Evolutionary conservation across 1,140 invertebrate species (phyloP).

Genomic region (Nasonia vitripennis): DNA sequence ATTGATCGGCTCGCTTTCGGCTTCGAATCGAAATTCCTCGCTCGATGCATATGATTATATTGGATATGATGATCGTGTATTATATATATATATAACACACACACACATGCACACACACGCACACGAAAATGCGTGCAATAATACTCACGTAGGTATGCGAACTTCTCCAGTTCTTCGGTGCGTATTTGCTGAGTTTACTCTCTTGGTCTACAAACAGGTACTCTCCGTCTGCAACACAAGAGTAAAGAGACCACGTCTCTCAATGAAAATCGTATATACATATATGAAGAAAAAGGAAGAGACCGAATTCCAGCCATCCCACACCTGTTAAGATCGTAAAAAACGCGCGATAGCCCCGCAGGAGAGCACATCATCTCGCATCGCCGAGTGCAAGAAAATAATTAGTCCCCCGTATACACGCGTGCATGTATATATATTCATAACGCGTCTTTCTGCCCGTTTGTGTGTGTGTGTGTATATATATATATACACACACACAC

Average conservation of each 20-base stretch:
- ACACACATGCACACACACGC: too few species aligned
- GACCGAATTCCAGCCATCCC: background rate
- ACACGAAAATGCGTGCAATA: background rate
- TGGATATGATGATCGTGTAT: too few species aligned
- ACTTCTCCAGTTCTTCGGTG: constrained; percentile 95
- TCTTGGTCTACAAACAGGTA: constrained; percentile 95
- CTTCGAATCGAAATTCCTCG: background rate
- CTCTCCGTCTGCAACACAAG: constrained; percentile 88
- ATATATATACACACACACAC: background rate
- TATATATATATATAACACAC: too few species aligned
- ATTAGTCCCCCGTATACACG: constrained; percentile 18
- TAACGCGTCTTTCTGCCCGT: background rate
- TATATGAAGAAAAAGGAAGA: constrained; percentile 33
- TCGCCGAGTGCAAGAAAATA: constrained; percentile 24
- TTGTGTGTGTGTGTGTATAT: background rate
- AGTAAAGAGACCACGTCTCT: background rate
- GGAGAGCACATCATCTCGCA: background rate
- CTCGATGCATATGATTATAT: too few species aligned
- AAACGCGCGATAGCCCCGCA: constrained; percentile 10
- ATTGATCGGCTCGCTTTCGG: background rate
- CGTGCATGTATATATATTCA: background rate
- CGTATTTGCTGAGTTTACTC: constrained; percentile 96
- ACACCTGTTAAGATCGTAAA: constrained; percentile 1
- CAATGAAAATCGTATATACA: background rate
- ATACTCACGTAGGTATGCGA: constrained; percentile 92